Conservation (phyloP, 2,888 invertebrate genomes). For the Calliopum simillimum region DNA sequence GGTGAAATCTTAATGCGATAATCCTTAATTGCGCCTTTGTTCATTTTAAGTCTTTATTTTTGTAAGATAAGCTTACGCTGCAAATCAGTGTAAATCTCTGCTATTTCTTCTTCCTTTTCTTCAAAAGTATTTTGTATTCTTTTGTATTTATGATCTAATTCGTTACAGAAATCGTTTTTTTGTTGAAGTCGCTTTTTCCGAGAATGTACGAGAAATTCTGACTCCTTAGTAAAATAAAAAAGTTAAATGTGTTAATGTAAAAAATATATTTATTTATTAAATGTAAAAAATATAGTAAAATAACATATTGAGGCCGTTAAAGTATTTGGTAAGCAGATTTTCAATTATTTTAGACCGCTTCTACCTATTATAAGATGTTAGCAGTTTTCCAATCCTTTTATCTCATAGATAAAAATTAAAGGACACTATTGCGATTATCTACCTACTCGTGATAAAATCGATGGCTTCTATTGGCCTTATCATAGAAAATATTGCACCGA, state of each 20-base stretch:
- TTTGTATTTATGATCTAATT: slow-evolving; percentile 80
- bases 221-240: slow-evolving; percentile 44
- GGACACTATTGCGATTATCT: too few relatives aligned
- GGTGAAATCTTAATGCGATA: slow-evolving; percentile 75
- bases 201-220: slow-evolving; percentile 45
- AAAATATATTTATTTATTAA: background rate
- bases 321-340: too few relatives aligned
- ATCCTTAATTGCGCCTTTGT: slow-evolving; percentile 72
- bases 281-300: too few relatives aligned
- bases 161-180: slow-evolving; percentile 82
- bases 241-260: background rate
- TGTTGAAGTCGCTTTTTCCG: slow-evolving; percentile 71
- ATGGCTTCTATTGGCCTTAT: too few relatives aligned
- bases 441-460: too few relatives aligned
- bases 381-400: too few relatives aligned
- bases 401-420: too few relatives aligned
- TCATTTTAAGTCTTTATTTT: slow-evolving; percentile 59
- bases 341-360: too few relatives aligned
- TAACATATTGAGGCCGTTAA: too few relatives aligned
- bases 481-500: too few relatives aligned
- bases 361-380: too few relatives aligned
- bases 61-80: slow-evolving; percentile 78
- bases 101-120: slow-evolving; percentile 81
- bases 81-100: slow-evolving; percentile 79
- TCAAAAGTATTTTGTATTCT: slow-evolving; percentile 82